Conservation (phyloP, 1,140 invertebrate genomes). For the Acromyrmex echinatior region DNA sequence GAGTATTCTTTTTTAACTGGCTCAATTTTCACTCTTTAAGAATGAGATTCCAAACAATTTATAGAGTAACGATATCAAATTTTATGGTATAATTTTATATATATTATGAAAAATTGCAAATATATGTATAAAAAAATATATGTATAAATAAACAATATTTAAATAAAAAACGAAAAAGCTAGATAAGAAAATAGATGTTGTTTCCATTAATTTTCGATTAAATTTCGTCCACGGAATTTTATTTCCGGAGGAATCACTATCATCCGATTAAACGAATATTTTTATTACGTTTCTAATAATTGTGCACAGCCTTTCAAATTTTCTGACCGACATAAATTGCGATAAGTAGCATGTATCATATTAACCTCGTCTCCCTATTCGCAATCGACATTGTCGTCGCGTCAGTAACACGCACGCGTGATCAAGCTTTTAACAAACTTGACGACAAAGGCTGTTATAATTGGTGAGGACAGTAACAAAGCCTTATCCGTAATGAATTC, state of each 20-base stretch:
- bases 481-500: constrained; percentile 36
- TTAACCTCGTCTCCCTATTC: constrained; percentile 26
- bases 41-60: too few relatives aligned
- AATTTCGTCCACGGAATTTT: neutral
- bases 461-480: constrained; percentile 60
- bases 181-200: neutral
- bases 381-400: constrained; percentile 42
- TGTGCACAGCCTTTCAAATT: neutral
- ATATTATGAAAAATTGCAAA: neutral
- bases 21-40: too few relatives aligned
- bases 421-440: constrained; percentile 57
- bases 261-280: neutral
- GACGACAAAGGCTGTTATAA: constrained; percentile 55
- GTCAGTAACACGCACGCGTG: constrained; percentile 24
- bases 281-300: constrained; percentile 3
- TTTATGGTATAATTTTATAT: neutral
- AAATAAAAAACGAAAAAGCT: neutral
- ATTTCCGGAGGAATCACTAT: neutral
- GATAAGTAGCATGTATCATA: constrained; percentile 53
- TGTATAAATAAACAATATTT: too few relatives aligned
- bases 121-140: neutral
- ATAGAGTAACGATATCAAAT: neutral
- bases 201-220: neutral
- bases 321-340: constrained; percentile 42
- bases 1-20: too few relatives aligned